These are phyloP conservation scores for Epicampocera succincta DNA, from an alignment of 2,888 invertebrate genomes.

Conservation along the genomic window DNA sequence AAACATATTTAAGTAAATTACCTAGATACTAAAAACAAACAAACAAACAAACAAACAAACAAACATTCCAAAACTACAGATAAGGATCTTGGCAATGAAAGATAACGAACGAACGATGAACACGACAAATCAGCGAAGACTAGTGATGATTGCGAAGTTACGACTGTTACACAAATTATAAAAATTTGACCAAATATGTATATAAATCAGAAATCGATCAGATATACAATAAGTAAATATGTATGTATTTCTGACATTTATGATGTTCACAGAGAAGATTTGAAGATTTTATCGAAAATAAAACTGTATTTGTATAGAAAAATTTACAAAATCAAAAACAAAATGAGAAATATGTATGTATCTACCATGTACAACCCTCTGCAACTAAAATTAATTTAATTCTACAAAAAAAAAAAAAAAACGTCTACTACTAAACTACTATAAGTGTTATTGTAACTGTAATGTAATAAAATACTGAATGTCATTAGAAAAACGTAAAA, in stretches of 20 bases:
- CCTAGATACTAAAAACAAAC: background rate
- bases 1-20: slow-evolving; percentile 4
- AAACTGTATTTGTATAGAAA: slow-evolving; percentile 45
- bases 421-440: slow-evolving; percentile 11
- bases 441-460: slow-evolving; percentile 69
- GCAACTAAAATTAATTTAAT: slow-evolving; percentile 47
- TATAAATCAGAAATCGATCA: background rate
- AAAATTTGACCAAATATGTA: slow-evolving; percentile 35
- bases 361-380: slow-evolving; percentile 54
- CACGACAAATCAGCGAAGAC: background rate
- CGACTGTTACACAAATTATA: background rate
- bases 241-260: background rate
- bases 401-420: slow-evolving; percentile 16
- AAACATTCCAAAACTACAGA: background rate
- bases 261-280: background rate
- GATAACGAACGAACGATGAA: background rate
- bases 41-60: too few species aligned
- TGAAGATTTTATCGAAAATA: slow-evolving; percentile 20
- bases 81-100: background rate
- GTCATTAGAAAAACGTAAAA: slow-evolving; percentile 67
- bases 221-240: background rate
- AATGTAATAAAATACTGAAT: slow-evolving; percentile 71
- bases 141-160: background rate
- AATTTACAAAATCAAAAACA: slow-evolving; percentile 12
- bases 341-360: slow-evolving; percentile 18